Evolutionary conservation across 2,113 vertebrate genomes (phyloP).

Genomic region (Sphaerodactylus townsendi): DNA sequence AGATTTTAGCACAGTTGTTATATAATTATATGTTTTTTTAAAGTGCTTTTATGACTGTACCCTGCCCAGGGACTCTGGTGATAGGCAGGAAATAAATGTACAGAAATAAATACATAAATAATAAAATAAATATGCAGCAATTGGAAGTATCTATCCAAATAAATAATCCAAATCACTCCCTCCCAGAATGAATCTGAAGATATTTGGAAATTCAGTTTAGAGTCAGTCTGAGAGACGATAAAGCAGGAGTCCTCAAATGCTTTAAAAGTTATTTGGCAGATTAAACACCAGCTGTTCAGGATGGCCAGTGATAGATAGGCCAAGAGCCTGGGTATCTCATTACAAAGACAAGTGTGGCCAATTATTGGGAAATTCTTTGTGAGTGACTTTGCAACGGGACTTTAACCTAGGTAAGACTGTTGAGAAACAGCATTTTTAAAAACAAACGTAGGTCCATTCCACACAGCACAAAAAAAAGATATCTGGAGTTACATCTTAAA

Average conservation of each 20-base stretch:
- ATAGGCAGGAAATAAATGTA: no score
- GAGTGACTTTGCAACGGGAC: not conserved
- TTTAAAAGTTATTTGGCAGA: conserved; percentile 8
- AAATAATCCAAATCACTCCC: not conserved
- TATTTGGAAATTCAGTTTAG: not conserved
- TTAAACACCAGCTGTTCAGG: conserved; percentile 24
- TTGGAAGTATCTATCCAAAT: not conserved
- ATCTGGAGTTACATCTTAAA: no score
- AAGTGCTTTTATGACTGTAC: no score
- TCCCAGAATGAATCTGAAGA: not conserved
- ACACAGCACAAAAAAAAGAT: no score
- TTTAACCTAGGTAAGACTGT: not conserved
- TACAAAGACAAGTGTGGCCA: conserved; percentile 18
- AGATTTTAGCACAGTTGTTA: no score
- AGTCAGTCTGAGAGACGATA: not conserved
- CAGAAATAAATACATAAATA: no score
- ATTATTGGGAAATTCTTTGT: conserved; percentile 10
- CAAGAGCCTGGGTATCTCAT: conserved; percentile 6
- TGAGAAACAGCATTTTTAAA: not conserved
- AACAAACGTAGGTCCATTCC: not conserved
- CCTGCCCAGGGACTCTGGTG: no score
- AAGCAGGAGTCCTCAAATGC: conserved; percentile 7
- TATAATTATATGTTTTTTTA: no score
- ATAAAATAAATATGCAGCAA: no score
- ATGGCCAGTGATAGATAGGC: conserved; percentile 1